Percentiles rank a stretch among this genome's conserved stretches.
Conservation (phyloP, 2,888 invertebrate species). For the Ramazzottius varieornatus region DNA sequence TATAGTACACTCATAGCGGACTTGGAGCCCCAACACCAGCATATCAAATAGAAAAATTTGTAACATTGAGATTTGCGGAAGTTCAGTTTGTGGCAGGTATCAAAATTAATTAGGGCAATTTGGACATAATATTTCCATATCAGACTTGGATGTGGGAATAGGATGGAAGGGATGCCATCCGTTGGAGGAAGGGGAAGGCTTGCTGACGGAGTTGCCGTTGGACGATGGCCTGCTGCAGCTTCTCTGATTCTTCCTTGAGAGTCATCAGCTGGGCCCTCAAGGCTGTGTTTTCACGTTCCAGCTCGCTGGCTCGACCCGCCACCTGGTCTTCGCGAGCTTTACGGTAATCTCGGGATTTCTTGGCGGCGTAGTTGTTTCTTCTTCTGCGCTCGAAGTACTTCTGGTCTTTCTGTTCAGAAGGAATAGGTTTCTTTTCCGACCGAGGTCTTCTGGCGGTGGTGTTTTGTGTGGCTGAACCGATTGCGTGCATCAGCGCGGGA, state of each 20-base stretch:
- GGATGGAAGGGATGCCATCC: too few species aligned
- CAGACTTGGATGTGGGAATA: too few species aligned
- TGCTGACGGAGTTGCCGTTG: conserved; percentile 18
- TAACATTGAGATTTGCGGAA: too few species aligned
- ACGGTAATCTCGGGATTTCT: conserved; percentile 63
- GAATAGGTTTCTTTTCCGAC: conserved; percentile 60
- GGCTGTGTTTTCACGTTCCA: conserved; percentile 66
- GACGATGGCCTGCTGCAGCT: conserved; percentile 38
- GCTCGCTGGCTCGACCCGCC: conserved; percentile 49
- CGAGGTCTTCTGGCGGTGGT: conserved; percentile 31
- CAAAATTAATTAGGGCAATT: too few species aligned
- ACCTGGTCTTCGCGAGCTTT: conserved; percentile 65
- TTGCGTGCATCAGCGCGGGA: conserved; percentile 11
- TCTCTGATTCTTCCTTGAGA: conserved; percentile 46
- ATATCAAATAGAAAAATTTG: too few species aligned
- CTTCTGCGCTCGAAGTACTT: conserved; percentile 64
- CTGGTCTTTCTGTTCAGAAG: conserved; percentile 57
- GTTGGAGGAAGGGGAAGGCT: too few species aligned
- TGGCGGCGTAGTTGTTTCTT: conserved; percentile 67
- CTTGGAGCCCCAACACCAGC: too few species aligned
- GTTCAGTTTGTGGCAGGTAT: too few species aligned
- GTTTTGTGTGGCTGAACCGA: conserved; percentile 7
- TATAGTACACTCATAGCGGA: too few species aligned
- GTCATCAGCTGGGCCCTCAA: conserved; percentile 52
- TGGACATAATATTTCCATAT: too few species aligned